phyloP scores from a whole-genome alignment of 2,888 invertebrate species.

The Nemotelus pantherinus region DNA sequence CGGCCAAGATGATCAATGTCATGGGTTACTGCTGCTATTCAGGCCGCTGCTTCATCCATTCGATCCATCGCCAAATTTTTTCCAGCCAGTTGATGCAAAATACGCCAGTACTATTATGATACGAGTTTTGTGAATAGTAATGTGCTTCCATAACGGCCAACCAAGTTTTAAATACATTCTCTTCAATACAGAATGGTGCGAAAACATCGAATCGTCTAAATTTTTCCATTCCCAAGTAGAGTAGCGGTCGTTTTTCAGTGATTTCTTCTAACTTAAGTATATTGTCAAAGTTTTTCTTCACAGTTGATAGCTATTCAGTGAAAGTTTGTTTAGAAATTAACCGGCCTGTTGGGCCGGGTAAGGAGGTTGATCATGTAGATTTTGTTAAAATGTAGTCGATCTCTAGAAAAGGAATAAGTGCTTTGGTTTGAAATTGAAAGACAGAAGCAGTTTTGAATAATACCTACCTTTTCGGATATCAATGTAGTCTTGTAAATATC shows the following conservation, averaged over 20 bases:
- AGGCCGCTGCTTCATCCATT: slow-evolving; percentile 87
- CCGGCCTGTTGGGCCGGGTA: too few relatives aligned
- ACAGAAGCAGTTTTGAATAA: too few relatives aligned
- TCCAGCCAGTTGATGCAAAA: slow-evolving; percentile 75
- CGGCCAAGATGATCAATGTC: slow-evolving; percentile 98
- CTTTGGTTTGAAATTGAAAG: too few relatives aligned
- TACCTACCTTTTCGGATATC: too few relatives aligned
- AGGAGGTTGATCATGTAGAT: too few relatives aligned
- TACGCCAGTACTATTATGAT: slow-evolving; percentile 96
- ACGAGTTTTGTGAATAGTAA: slow-evolving; percentile 89
- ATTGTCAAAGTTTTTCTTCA: slow-evolving; percentile 48
- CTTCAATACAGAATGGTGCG: slow-evolving; percentile 84
- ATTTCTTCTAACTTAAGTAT: slow-evolving; percentile 91
- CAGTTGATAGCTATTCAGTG: too few relatives aligned
- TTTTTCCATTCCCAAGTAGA: slow-evolving; percentile 73
- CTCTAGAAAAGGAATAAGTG: too few relatives aligned
- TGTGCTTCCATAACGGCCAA: slow-evolving; percentile 89
- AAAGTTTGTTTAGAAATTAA: too few relatives aligned
- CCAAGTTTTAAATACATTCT: slow-evolving; percentile 89
- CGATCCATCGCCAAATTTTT: slow-evolving; percentile 89
- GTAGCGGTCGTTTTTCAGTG: slow-evolving; percentile 81
- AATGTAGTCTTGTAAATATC: too few relatives aligned
- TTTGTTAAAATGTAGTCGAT: too few relatives aligned
- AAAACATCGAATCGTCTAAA: slow-evolving; percentile 84
- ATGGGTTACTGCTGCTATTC: slow-evolving; percentile 94